These are phyloP conservation scores for Opisthocomus hoazin DNA, from an alignment of 2,113 vertebrate genomes.

Conservation along the genomic window DNA sequence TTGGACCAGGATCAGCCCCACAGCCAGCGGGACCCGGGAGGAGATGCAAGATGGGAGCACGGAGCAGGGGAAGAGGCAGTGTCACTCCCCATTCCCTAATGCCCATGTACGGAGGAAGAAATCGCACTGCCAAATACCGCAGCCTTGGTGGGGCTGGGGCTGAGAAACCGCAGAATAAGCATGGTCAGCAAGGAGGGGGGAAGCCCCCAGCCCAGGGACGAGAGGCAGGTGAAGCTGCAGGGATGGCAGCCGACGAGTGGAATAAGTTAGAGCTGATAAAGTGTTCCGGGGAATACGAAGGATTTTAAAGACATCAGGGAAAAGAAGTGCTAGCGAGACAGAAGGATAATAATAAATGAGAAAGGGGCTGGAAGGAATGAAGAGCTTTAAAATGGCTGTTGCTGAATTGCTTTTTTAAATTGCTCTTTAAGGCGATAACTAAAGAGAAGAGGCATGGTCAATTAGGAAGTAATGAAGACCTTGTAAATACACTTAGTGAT, in stretches of 20 bases:
- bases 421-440: constrained; percentile 64
- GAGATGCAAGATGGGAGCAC: background rate
- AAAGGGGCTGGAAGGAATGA: constrained; percentile 26
- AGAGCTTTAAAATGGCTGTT: constrained; percentile 54
- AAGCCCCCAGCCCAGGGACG: background rate
- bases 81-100: background rate
- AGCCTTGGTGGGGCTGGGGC: background rate
- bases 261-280: background rate
- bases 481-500: constrained; percentile 70
- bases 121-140: background rate
- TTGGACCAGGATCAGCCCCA: background rate
- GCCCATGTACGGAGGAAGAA: fast-evolving
- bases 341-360: constrained; percentile 47
- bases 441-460: constrained; percentile 62
- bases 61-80: background rate
- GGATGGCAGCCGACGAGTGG: background rate
- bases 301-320: background rate
- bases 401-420: constrained; percentile 58
- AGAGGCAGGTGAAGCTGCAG: background rate
- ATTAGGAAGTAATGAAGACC: constrained; percentile 71
- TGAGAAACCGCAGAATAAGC: background rate
- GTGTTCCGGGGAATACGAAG: background rate
- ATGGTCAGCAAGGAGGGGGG: fast-evolving
- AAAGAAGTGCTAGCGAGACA: background rate
- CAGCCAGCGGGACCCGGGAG: fast-evolving